Evolutionary conservation across 1,140 invertebrate genomes (phyloP).

Genomic region (Sycophila sp.): DNA sequence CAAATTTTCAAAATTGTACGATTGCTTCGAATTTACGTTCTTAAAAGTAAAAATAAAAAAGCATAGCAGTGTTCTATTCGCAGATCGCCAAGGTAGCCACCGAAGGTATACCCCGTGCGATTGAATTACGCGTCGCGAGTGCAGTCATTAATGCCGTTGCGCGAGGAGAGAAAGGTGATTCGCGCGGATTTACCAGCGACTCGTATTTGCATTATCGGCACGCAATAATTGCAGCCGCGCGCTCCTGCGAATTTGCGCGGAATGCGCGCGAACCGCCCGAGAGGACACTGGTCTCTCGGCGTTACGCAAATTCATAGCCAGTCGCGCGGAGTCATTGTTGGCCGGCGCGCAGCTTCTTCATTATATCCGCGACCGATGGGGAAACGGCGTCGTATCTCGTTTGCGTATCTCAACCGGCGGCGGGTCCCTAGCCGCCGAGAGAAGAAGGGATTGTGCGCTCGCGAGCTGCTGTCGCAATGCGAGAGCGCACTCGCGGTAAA

Average conservation of each 20-base stretch:
- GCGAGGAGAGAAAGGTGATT: background rate
- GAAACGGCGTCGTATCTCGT: background rate
- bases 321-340: background rate
- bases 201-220: conserved; percentile 17
- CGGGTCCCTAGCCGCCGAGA: background rate
- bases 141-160: background rate
- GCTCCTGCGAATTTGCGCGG: too few species aligned
- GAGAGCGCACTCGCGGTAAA: too few species aligned
- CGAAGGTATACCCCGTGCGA: too few species aligned
- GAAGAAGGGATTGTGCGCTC: conserved; percentile 4
- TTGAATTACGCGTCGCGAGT: background rate
- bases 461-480: background rate
- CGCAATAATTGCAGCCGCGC: background rate
- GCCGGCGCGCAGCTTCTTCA: background rate
- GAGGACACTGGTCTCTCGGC: too few species aligned
- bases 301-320: background rate
- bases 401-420: background rate
- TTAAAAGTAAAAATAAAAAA: too few species aligned
- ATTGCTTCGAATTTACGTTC: too few species aligned
- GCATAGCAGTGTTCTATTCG: too few species aligned
- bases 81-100: too few species aligned
- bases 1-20: too few species aligned
- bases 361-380: background rate
- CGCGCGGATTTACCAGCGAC: background rate
- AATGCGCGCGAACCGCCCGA: too few species aligned